Percentiles rank a stretch among this genome's conserved stretches.
Conservation (phyloP, 2,113 vertebrate species). For the Neolamprologus longior region DNA sequence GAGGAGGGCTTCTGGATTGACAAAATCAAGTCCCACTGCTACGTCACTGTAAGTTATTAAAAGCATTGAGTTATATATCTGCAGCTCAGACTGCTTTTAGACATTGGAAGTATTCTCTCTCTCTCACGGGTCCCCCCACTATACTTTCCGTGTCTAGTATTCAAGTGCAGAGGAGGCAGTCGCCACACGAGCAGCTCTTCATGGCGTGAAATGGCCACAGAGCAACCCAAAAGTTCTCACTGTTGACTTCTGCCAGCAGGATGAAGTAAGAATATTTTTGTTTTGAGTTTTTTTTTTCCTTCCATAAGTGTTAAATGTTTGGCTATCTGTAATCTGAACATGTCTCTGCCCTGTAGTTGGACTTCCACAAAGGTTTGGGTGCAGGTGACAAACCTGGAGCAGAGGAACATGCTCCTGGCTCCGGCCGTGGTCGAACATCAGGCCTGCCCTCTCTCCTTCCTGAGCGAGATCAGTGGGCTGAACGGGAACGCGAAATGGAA, state of each 20-base stretch:
- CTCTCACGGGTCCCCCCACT: neutral
- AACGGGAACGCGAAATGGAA: conserved; percentile 79
- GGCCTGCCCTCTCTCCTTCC: conserved; percentile 51
- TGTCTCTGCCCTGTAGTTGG: conserved; percentile 66
- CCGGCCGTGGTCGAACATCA: conserved; percentile 5
- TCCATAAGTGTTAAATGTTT: neutral
- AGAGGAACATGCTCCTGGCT: conserved; percentile 35
- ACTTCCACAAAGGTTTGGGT: conserved; percentile 82
- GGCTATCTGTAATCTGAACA: neutral
- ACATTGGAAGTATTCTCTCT: neutral
- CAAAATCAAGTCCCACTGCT: conserved; percentile 93
- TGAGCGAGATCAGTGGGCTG: conserved; percentile 67
- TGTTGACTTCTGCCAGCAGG: conserved; percentile 86
- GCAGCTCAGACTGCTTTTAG: neutral
- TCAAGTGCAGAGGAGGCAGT: conserved; percentile 80
- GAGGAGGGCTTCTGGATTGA: conserved; percentile 92
- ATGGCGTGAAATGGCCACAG: conserved; percentile 90
- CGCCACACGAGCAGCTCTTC: conserved; percentile 80
- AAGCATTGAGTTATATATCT: neutral
- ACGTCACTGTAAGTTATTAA: conserved; percentile 77
- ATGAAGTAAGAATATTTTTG: conserved; percentile 74
- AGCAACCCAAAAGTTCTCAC: conserved; percentile 88
- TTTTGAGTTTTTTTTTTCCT: rapidly evolving
- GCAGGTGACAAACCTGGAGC: conserved; percentile 60
- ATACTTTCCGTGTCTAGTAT: conserved; percentile 66